Evolutionary conservation across 1,140 invertebrate genomes (phyloP).

Genomic region (Drosophila sproati): DNA sequence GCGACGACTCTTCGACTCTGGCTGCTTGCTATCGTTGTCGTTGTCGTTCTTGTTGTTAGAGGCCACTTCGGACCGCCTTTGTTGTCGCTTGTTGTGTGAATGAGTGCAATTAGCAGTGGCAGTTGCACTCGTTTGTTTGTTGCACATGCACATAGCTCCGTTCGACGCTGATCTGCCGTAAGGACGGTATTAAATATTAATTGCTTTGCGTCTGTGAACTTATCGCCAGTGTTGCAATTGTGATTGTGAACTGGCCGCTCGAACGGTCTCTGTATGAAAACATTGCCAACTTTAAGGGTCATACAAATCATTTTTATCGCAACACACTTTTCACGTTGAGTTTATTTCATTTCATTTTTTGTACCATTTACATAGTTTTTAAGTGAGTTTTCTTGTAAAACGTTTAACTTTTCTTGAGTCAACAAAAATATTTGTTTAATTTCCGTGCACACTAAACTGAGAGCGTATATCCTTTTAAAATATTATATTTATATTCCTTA

Average conservation of each 20-base stretch:
- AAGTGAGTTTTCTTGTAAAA: conserved; percentile 25
- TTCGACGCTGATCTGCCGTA: conserved; percentile 51
- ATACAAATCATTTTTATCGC: not conserved
- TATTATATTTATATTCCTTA: not conserved
- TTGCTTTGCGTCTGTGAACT: conserved; percentile 56
- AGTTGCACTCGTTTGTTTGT: conserved; percentile 64
- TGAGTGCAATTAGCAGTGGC: conserved; percentile 77
- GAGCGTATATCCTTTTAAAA: not conserved
- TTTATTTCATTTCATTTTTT: conserved; percentile 1
- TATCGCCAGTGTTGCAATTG: conserved; percentile 1
- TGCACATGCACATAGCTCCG: conserved; percentile 8
- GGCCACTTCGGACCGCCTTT: conserved; percentile 63
- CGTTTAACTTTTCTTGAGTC: conserved; percentile 1
- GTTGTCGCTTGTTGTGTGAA: conserved; percentile 70
- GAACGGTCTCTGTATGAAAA: conserved; percentile 1
- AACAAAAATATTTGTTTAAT: not conserved
- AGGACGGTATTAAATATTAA: conserved; percentile 72
- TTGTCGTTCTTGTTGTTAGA: conserved; percentile 39
- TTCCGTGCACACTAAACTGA: not conserved
- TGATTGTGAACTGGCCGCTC: conserved; percentile 5
- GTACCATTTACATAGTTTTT: not conserved
- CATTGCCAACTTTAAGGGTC: not conserved
- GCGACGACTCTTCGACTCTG: conserved; percentile 43
- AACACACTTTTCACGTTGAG: not conserved
- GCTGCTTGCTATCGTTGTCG: conserved; percentile 27